Evolutionary conservation across 2,113 vertebrate species (phyloP).

Genomic region (Bos javanicus): DNA sequence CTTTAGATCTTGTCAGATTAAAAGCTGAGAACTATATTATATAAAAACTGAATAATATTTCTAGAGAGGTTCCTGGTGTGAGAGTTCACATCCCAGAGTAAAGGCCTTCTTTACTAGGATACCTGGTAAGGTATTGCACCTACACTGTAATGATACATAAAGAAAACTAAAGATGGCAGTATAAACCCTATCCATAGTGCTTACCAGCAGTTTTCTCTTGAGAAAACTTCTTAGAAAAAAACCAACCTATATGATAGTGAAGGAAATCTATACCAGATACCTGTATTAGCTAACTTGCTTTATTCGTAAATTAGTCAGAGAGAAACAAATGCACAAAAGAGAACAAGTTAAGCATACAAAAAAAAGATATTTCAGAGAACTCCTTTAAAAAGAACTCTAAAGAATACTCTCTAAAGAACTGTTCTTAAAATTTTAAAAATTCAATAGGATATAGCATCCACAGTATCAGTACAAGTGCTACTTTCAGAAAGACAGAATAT

Average conservation of each 20-base stretch:
- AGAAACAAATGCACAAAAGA: not conserved
- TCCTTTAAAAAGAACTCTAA: not conserved
- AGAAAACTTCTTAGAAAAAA: not conserved
- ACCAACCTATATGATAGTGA: not conserved
- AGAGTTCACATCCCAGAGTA: not conserved
- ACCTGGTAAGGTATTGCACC: not conserved
- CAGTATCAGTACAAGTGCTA: not conserved
- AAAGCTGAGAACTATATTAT: not conserved
- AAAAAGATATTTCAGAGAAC: not conserved
- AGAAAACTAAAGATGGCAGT: not conserved
- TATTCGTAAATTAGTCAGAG: not conserved
- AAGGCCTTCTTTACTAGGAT: not conserved
- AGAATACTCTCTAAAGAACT: not conserved
- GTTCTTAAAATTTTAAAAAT: not conserved
- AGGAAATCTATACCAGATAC: not conserved
- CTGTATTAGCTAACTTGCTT: not conserved
- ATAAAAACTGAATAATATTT: not conserved
- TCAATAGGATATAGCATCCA: not conserved
- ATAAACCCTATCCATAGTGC: not conserved
- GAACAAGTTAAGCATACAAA: not conserved
- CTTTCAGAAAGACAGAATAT: not conserved
- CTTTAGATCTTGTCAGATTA: not conserved
- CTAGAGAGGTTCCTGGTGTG: not conserved
- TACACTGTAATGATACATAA: not conserved
- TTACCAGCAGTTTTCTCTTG: not conserved